Evolutionary conservation across 2,797 vertebrate species (phyloP), one percentile per base, ranked within the genome.

Genomic region (Synaphobranchus kaupii): DNA sequence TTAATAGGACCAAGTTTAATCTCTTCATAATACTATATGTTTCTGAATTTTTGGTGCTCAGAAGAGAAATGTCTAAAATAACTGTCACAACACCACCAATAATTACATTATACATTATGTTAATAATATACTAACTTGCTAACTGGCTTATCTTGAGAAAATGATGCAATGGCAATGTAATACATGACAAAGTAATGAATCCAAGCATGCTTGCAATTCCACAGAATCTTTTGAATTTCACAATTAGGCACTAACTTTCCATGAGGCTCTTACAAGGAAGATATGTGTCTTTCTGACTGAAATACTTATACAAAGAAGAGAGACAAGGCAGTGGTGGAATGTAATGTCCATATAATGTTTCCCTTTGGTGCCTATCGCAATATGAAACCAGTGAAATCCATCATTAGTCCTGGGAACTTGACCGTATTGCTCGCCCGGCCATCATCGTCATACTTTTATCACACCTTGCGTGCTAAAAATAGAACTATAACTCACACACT

Each of bases 401-500:
- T 20, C 15, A 48, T 80, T 80, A 80, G 76, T 80, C 44, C 9
- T 39, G 7, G 76, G 76, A 80, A 25, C 76, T 8, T 28, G 4
- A 47, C 17, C 48, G 39, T 80, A 13, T 44, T 20, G 8, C 15
- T 80, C 20, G 2, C 22, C 20, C 78, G 3, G 20, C 47, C 47
- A 81, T 48, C 25, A 20, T 48, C 47, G 50, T 44, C 78, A 50
- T 50, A 50, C 47, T n/a, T n/a, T 50, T 25, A 13, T 81, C 78
- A 50, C 47, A 81, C 78, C 78, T 81, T 50, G 25, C 9, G 7
- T 81, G 25, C 22, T 81, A 81, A 81, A 48, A 81, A 81, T 81
- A 81, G 78, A n/a, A n/a, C 47, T 20, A 81, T 81, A 50, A 48
- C 78, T 81, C 78, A 81, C 44, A n/a, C 47, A 81, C 39, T 78